phyloP scores from a whole-genome alignment of 2,797 vertebrate genomes.

The Hydrocynus forskahlii region DNA sequence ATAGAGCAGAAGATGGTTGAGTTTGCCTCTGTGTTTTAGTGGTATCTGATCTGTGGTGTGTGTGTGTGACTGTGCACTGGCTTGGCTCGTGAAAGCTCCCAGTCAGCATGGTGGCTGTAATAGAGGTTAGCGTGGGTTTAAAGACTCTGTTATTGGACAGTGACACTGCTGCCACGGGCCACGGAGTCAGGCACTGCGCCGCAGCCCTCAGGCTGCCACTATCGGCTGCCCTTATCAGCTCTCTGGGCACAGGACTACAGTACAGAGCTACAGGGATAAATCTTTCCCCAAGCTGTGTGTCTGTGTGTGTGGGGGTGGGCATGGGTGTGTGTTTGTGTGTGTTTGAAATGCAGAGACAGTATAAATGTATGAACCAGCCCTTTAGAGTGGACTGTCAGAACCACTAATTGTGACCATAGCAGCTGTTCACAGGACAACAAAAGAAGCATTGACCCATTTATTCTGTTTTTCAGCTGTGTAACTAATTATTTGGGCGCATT shows the following conservation, averaged over 20 bases:
- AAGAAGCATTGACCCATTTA: neutral
- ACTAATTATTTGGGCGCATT: neutral
- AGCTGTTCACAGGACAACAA: neutral
- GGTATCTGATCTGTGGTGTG: neutral
- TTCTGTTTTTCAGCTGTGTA: neutral
- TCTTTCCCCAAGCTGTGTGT: neutral
- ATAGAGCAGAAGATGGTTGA: slow-evolving; percentile 5
- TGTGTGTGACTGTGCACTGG: slow-evolving; percentile 27
- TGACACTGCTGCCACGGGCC: slow-evolving; percentile 10
- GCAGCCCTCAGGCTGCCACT: slow-evolving; percentile 26
- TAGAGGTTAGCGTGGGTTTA: slow-evolving; percentile 66
- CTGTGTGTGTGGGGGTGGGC: neutral
- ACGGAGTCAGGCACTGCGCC: slow-evolving; percentile 17
- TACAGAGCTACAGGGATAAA: slow-evolving; percentile 23
- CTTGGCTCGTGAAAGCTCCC: slow-evolving; percentile 63
- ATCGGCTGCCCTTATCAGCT: slow-evolving; percentile 49
- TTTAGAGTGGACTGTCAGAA: neutral
- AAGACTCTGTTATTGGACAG: slow-evolving; percentile 29
- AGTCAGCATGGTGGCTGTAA: slow-evolving; percentile 74
- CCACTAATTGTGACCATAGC: neutral
- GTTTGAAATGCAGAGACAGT: neutral
- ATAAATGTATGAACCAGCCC: neutral
- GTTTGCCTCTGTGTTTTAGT: slow-evolving; percentile 5
- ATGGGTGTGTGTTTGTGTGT: neutral
- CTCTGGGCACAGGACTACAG: slow-evolving; percentile 21